These are phyloP conservation scores for Julus scandinavius DNA, from an alignment of 2,888 invertebrate species.

Conservation along the genomic window DNA sequence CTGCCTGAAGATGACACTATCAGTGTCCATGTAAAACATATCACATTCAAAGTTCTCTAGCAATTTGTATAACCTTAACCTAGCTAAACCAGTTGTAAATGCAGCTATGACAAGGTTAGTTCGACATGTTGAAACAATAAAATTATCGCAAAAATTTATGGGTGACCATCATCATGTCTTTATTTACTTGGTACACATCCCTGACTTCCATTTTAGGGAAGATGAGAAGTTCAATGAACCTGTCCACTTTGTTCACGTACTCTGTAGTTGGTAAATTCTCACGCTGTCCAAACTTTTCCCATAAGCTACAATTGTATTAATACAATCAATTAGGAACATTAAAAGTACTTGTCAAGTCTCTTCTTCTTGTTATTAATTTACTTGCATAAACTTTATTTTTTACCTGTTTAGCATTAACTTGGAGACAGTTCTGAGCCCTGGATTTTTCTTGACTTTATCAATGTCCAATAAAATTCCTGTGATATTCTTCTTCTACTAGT, in stretches of 20 bases:
- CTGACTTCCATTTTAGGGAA: background rate
- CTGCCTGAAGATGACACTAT: slow-evolving; percentile 62
- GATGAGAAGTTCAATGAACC: too few relatives aligned
- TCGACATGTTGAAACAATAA: too few relatives aligned
- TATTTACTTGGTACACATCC: background rate
- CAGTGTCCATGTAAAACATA: slow-evolving; percentile 65
- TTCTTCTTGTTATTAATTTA: too few relatives aligned
- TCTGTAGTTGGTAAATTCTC: too few relatives aligned
- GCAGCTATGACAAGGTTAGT: slow-evolving; percentile 63
- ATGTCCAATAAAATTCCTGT: background rate
- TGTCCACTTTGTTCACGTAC: too few relatives aligned
- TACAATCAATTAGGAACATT: too few relatives aligned
- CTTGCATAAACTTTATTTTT: too few relatives aligned
- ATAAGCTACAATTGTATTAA: too few relatives aligned
- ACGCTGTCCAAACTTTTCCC: too few relatives aligned
- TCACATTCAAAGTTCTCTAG: slow-evolving; percentile 62
- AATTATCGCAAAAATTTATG: too few relatives aligned
- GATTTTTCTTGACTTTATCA: background rate
- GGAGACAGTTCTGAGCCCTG: background rate
- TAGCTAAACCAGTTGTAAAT: slow-evolving; percentile 64
- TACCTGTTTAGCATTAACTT: slow-evolving; percentile 52
- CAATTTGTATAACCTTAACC: slow-evolving; percentile 63
- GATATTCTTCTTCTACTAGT: too few relatives aligned
- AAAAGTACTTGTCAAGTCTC: too few relatives aligned
- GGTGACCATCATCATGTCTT: slow-evolving; percentile 39